A percentile compares a stretch with the other conserved stretches of the same genome.
These are phyloP conservation scores for Augiades crinisus DNA, from an alignment of 2,888 invertebrate species.

Conservation along the genomic window DNA sequence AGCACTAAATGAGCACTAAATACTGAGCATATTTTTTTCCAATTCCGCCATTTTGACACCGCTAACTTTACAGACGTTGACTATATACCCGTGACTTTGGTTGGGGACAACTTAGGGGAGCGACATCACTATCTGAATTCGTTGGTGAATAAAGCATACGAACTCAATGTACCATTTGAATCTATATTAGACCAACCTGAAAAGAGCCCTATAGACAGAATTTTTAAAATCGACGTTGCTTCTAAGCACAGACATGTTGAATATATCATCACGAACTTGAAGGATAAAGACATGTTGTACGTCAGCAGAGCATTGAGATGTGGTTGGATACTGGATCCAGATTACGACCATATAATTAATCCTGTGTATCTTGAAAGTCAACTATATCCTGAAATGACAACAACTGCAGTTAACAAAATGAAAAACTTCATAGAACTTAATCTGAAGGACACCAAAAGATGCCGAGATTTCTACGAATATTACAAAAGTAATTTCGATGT, in stretches of 20 bases:
- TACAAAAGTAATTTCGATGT: constrained; percentile 44
- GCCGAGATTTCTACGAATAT: constrained; percentile 51
- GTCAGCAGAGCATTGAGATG: constrained; percentile 57
- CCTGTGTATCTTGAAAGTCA: constrained; percentile 50
- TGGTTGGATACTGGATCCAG: constrained; percentile 48
- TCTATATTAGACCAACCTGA: constrained; percentile 39
- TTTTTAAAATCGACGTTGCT: constrained; percentile 62
- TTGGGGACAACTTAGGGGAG: constrained; percentile 47
- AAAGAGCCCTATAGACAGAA: constrained; percentile 45
- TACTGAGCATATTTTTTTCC: too few relatives aligned
- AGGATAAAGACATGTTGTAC: constrained; percentile 57
- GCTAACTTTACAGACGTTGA: constrained; percentile 43
- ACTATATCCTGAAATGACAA: constrained; percentile 55
- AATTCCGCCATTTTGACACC: too few relatives aligned
- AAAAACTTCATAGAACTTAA: constrained; percentile 49
- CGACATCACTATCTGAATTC: constrained; percentile 48
- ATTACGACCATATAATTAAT: constrained; percentile 46
- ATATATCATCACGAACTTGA: constrained; percentile 50
- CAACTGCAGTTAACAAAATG: constrained; percentile 52
- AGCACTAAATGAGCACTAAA: too few relatives aligned
- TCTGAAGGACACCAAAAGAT: constrained; percentile 43
- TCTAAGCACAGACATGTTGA: constrained; percentile 46
- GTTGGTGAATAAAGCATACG: constrained; percentile 39
- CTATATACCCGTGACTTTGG: constrained; percentile 41
- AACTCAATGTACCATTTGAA: constrained; percentile 29